These are phyloP conservation scores for Drosophila falleni DNA, from an alignment of 2,888 invertebrate species.

Conservation along the genomic window DNA sequence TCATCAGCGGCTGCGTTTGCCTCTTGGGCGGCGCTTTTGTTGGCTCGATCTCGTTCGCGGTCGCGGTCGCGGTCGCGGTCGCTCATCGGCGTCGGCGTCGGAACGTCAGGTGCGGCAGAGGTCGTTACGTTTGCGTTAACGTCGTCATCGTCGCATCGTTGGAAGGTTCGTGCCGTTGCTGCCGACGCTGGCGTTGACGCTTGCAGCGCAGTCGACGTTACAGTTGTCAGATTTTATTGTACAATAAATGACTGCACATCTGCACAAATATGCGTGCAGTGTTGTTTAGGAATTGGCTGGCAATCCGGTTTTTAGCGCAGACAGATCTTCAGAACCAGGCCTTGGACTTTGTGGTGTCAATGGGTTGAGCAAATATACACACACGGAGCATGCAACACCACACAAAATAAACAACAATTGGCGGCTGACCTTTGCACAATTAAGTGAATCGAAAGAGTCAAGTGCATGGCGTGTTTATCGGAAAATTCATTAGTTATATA, in stretches of 20 bases:
- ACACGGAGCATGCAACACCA: constrained; percentile 35
- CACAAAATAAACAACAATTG: constrained; percentile 42
- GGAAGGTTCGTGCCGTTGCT: constrained; percentile 58
- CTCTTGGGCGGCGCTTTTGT: constrained; percentile 77
- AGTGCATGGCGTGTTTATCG: constrained; percentile 24
- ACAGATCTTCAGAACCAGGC: constrained; percentile 18
- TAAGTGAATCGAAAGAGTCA: constrained; percentile 44
- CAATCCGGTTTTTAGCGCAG: constrained; percentile 60
- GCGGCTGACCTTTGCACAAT: constrained; percentile 73
- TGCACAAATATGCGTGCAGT: constrained; percentile 52
- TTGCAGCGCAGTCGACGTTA: constrained; percentile 30
- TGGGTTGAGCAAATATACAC: constrained; percentile 48
- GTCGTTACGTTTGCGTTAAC: constrained; percentile 53
- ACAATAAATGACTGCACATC: constrained; percentile 73
- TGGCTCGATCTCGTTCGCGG: constrained; percentile 77
- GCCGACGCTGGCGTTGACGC: not conserved
- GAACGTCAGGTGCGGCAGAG: constrained; percentile 47
- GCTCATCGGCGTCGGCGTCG: constrained; percentile 20
- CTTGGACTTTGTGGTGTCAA: constrained; percentile 47
- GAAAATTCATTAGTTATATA: constrained; percentile 6
- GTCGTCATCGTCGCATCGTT: constrained; percentile 21
- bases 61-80: constrained; percentile 30
- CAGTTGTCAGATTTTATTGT: constrained; percentile 59
- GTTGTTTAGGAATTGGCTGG: constrained; percentile 63
- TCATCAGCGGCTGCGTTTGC: constrained; percentile 72